Base-by-base conservation (phyloP, 2,888 invertebrate species). In the Watsonalla cultraria region DNA sequence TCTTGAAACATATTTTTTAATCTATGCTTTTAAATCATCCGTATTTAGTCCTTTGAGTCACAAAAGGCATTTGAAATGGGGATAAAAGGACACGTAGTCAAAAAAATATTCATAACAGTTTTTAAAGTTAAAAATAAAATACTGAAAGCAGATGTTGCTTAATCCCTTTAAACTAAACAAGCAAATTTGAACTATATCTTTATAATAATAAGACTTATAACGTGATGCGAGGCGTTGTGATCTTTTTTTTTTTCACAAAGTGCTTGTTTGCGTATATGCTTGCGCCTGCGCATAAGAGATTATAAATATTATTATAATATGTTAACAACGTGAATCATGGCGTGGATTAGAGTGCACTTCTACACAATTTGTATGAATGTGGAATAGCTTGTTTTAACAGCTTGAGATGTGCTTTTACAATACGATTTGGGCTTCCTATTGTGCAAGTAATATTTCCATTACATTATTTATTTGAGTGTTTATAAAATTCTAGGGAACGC, bases 251-350 rank as follows among this genome's bases (percentile, higher is more conserved):
- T 51, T 55, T 59, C 56, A 49, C 37, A 8, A 15, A 49, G 49
- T 62, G 61, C 66, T 65, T 59, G 68, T 66, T 61, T 65, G 62
- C 59, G 59, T 64, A 62, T 64, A 66, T 68, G 70, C 65, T 66
- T 56, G 62, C 52, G 64, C 67, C 67, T 70, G 69, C 72, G 64
- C 68, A 70, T 68, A 66, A 62, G 58, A 72, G 79, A 78, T 78
- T 78, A 79, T 72, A 72, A 77, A 73, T 74, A 71, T 69, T 72
- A 68, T 68, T 73, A 68, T 75, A 68, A 74, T 68, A 57, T 59
- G 57, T 68, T 66, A 67, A 67, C 66, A 69, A 68, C 68, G 60
- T 69, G 66, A 71, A 75, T 71, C 72, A 76, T 74, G 61, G 65
- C 33, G 51, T 55, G 68, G 71, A 75, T 78, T 76, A 74, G 69